Evolutionary conservation across 1,140 invertebrate species (phyloP), one percentile per base, ranked within the genome.

Genomic region (Drosophila gunungcola): DNA sequence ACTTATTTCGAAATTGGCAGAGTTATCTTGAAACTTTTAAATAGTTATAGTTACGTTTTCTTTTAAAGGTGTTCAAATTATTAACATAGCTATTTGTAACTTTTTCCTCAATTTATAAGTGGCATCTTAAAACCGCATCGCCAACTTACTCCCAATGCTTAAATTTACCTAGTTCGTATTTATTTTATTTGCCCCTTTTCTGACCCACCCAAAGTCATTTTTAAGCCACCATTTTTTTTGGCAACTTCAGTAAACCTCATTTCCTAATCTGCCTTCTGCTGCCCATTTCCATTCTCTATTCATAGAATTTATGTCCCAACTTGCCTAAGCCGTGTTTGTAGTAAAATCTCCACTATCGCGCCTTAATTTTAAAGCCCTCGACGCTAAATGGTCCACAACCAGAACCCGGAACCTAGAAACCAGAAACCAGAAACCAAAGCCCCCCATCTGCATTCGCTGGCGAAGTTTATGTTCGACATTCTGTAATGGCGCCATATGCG

Each of bases 381-480:
- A 63, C 61, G 84, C 78, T 74, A 74, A 73, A 80, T 65, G 74
- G 38, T 49, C 16, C 45, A 13, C 38, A 52, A 3, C 36, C 34
- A 2, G 21, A 21, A 4, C n/a, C n/a, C 21, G 13, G 53, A 32
- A 25, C 38, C 60, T 12, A 11, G 53, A 32, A 25, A 27, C 60
- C 21, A 11, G 53, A 32, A 25, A 27, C 60, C 21, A 43, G 38
- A 25, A 43, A 63, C 52, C 27, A 39, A 73, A 53, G 21, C 21
- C 41, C 32, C n/a, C 49, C 78, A 79, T 83, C 80, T 84, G 72
- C 84, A 88, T 63, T 67, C 34, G 57, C 67, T 53, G 52, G 73
- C 53, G 65, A 78, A 79, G 80, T 89, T 89, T 89, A 89, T 89
- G 84, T 89, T 89, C 84, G 84, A 89, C 84, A 89, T 77, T 84